Evolutionary conservation across 2,113 vertebrate genomes (phyloP).

Genomic region (Hypomesus transpacificus): DNA sequence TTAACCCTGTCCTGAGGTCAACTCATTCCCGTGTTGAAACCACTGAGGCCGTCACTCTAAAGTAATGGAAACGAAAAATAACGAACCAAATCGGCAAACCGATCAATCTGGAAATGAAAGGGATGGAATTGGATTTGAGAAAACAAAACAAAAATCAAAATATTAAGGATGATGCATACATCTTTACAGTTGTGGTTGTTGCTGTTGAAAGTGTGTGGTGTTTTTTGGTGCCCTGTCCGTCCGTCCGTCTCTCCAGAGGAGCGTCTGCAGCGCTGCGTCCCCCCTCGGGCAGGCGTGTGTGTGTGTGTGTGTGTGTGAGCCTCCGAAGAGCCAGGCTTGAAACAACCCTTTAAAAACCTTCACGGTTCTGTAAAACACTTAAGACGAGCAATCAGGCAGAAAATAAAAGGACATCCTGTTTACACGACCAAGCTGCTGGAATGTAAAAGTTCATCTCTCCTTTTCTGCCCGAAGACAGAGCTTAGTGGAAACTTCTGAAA

Average conservation of each 20-base stretch:
- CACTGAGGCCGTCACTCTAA: not conserved
- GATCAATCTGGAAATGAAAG: too few species aligned
- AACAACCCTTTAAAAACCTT: conserved; percentile 30
- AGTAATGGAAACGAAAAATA: too few species aligned
- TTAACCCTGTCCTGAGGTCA: not conserved
- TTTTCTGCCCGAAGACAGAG: conserved; percentile 30
- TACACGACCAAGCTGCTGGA: conserved; percentile 34
- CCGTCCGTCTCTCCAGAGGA: conserved; percentile 4
- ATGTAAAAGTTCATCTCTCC: conserved; percentile 35
- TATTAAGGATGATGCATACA: too few species aligned
- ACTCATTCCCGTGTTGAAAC: not conserved
- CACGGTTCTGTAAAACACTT: conserved; percentile 45
- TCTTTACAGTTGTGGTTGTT: too few species aligned
- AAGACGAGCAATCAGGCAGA: conserved; percentile 42
- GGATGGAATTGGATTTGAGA: too few species aligned
- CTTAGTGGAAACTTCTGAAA: conserved; percentile 38
- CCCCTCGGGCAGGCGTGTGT: not conserved
- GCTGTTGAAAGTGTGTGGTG: too few species aligned
- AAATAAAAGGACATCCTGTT: conserved; percentile 59
- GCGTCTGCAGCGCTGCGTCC: conserved; percentile 3
- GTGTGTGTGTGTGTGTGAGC: conserved; percentile 10
- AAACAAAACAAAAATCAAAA: too few species aligned
- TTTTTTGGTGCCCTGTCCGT: too few species aligned
- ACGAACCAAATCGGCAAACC: too few species aligned
- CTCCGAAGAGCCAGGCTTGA: conserved; percentile 27